Percentiles rank a stretch among this genome's conserved stretches.
Conservation (phyloP, 2,888 invertebrate genomes). For the Oithona nana region DNA sequence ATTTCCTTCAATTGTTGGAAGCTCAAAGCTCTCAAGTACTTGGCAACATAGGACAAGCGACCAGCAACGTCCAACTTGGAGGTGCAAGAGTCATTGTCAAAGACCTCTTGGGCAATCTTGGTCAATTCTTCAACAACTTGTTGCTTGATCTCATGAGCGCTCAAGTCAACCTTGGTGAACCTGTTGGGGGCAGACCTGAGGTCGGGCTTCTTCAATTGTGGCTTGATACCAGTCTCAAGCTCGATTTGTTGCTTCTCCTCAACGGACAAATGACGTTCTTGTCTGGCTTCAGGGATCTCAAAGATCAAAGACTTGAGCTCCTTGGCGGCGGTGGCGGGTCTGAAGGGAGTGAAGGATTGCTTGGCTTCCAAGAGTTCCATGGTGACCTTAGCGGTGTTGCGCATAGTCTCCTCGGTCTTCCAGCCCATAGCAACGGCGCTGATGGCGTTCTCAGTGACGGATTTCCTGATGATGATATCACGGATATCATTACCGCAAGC, state of each 20-base stretch:
- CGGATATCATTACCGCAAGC: constrained; percentile 19
- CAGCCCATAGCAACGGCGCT: neutral
- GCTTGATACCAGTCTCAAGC: neutral
- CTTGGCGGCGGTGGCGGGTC: neutral
- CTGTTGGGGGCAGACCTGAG: neutral
- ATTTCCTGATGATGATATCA: constrained; percentile 18
- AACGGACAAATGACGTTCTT: neutral
- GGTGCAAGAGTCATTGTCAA: constrained; percentile 19
- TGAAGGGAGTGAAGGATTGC: neutral
- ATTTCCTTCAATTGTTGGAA: constrained; percentile 22
- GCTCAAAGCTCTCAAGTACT: constrained; percentile 22
- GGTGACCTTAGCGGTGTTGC: neutral
- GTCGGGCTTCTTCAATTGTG: constrained; percentile 3
- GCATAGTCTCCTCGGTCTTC: constrained; percentile 8
- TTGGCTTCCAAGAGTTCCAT: neutral
- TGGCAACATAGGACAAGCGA: constrained; percentile 20
- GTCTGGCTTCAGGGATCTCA: constrained; percentile 4
- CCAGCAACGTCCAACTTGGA: constrained; percentile 21
- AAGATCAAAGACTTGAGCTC: neutral
- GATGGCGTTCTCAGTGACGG: constrained; percentile 13
- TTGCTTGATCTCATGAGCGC: neutral
- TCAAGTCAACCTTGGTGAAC: neutral
- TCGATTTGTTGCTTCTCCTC: neutral
- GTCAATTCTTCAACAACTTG: constrained; percentile 19
- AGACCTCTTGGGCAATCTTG: constrained; percentile 19